Percentiles rank a stretch among this genome's conserved stretches.
phyloP scores from a whole-genome alignment of 1,140 invertebrate genomes.

The Drosophila pandora region DNA sequence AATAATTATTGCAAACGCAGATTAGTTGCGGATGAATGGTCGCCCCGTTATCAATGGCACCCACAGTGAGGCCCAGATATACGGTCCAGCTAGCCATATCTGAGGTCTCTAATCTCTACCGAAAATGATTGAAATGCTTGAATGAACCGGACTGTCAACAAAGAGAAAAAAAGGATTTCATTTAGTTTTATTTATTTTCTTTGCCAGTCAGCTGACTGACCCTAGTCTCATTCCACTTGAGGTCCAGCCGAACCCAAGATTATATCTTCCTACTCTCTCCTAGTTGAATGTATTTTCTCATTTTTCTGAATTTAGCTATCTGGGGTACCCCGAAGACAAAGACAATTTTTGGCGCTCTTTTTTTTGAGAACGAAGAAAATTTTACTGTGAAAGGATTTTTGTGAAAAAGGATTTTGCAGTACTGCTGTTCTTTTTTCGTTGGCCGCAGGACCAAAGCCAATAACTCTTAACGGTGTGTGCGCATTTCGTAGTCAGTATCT shows the following conservation, averaged over 20 bases:
- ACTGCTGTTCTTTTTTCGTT: constrained; percentile 64
- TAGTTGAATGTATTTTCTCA: constrained; percentile 23
- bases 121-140: constrained; percentile 62
- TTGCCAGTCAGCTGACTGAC: constrained; percentile 65
- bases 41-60: constrained; percentile 66
- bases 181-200: constrained; percentile 44
- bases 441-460: constrained; percentile 55
- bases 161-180: constrained; percentile 42
- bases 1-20: constrained; percentile 71
- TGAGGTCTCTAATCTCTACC: constrained; percentile 45
- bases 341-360: constrained; percentile 76
- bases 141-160: constrained; percentile 74
- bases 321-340: constrained; percentile 37
- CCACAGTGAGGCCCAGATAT: constrained; percentile 30
- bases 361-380: constrained; percentile 50
- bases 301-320: constrained; percentile 36
- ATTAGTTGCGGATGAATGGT: constrained; percentile 71
- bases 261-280: constrained; percentile 46
- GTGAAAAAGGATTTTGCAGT: constrained; percentile 64
- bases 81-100: constrained; percentile 35
- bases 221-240: constrained; percentile 55
- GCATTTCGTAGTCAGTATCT: constrained; percentile 77
- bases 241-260: constrained; percentile 64
- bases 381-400: constrained; percentile 70
- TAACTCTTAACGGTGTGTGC: constrained; percentile 58